Evolutionary conservation across 2,888 invertebrate species (phyloP), one percentile per base, ranked within the genome.

Genomic region (Nycteola revayana): DNA sequence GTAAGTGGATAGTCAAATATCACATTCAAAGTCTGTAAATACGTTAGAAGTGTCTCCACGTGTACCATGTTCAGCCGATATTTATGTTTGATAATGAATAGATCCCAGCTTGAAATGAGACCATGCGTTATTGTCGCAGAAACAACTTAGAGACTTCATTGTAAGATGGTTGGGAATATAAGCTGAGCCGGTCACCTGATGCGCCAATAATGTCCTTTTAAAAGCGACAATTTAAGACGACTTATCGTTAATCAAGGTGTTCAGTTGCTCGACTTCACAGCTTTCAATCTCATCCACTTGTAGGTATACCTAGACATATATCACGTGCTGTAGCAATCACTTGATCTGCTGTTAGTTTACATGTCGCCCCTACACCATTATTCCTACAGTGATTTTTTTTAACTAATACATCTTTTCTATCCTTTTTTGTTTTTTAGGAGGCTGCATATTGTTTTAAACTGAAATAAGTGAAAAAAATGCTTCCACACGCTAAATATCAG

Each of bases 141-240:
- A 57, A 37, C 50, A 58, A 42, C 52, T 57, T 24, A 58, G 44
- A 35, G 42, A 41, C 35, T 60, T 58, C 48, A 60, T 42, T 30
- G 25, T 36, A 34, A 56, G 33, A 9, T 42, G 17, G 11, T 49
- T 45, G 6, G 51, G 54, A 21, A 38, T 38, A 29, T 39, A 57
- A 34, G 42, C 36, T 23, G 30, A 8, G 25, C 46, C 46, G 4
- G 30, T 32, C 10, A 55, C 48, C 28, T 58, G 53, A 42, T 58
- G 55, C 18, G 57, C 55, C 28, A 33, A 33, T 5, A 55, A 49
- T 14, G 51, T 58, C 25, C 53, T 55, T 18, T 49, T 51, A 45
- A 58, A 60, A 20, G 46, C 31, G 25, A 43, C 24, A 18, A 52
- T 25, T 32, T 52, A n/a, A 29, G 34, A 34, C 32, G 25, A 20